Base-by-base conservation (phyloP, 2,113 vertebrate species). In the Catharus minimus region DNA sequence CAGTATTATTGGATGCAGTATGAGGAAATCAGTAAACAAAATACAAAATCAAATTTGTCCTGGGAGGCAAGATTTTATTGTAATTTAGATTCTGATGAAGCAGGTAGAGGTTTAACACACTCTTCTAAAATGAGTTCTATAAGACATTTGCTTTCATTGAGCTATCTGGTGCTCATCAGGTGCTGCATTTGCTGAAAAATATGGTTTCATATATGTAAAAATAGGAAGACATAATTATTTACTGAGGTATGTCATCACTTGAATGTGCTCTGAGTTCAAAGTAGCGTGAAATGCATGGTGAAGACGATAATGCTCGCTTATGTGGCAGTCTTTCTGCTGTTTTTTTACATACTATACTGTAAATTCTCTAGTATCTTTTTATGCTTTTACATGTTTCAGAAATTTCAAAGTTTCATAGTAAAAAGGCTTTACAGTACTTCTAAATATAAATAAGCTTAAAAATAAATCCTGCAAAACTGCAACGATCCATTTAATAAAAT, bases 371-470 rank as follows among this genome's bases (percentile, higher is more conserved):
- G 33, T 80, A 53, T 24, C 52, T 80, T 65, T 60, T 57, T 46
- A 32, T 74, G 41, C 46, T 84, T 92, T 56, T 55, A 52, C 0
- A 1, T 33, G 27, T 74, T 86, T 80, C 65, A 67, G 43, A 61
- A 75, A 62, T 78, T 49, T 91, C 53, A 11, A 39, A 65, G 47
- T 81, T 86, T 38, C 69, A 22, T 62, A 67, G 79, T 43, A 60
- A 49, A 80, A 50, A 67, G 23, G 7, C 75, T 94, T 60, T 91
- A 75, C 47, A 67, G 61, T 77, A 27, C 71, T 85, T 91, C 86
- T 71, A 83, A 95, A 84, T 91, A 91, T 81, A 95, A 94, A 75
- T 83, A 91, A 67, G 36, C 81, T 94, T 96, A 87, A 91, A 94
- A 93, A 95, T 92, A 94, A 95, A 89, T n/a, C 72, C n/a, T 82